These are phyloP conservation scores for Tortricodes alternella DNA, from an alignment of 2,888 invertebrate species.

Conservation along the genomic window DNA sequence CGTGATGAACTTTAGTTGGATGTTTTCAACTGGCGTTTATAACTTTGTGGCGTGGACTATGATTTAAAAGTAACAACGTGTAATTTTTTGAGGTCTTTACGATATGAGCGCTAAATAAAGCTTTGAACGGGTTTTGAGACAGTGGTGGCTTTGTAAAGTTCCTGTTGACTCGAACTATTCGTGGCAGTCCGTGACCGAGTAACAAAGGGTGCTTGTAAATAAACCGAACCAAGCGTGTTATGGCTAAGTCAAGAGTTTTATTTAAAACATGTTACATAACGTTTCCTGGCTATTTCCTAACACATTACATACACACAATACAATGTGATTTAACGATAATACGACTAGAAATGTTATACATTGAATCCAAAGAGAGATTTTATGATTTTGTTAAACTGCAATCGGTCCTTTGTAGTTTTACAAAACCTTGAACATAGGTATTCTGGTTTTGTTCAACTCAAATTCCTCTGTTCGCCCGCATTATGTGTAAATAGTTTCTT, in stretches of 20 bases:
- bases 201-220: conserved; percentile 14
- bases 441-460: no score
- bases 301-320: no score
- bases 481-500: no score
- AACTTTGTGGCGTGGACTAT: not conserved
- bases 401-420: no score
- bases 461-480: no score
- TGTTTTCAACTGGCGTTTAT: conserved; percentile 16
- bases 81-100: not conserved
- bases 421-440: no score
- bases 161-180: conserved; percentile 11
- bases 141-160: not conserved
- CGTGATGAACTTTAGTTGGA: no score
- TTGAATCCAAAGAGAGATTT: no score
- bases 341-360: no score
- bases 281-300: not conserved
- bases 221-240: not conserved
- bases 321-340: no score
- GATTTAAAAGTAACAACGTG: not conserved
- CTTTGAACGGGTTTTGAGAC: not conserved
- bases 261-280: not conserved
- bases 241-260: not conserved
- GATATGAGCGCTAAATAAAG: not conserved
- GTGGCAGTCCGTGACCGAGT: not conserved
- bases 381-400: no score